A percentile compares a stretch with the other conserved stretches of the same genome.
Conservation (phyloP, 2,888 invertebrate genomes). For the Drosophila glabriapex region DNA sequence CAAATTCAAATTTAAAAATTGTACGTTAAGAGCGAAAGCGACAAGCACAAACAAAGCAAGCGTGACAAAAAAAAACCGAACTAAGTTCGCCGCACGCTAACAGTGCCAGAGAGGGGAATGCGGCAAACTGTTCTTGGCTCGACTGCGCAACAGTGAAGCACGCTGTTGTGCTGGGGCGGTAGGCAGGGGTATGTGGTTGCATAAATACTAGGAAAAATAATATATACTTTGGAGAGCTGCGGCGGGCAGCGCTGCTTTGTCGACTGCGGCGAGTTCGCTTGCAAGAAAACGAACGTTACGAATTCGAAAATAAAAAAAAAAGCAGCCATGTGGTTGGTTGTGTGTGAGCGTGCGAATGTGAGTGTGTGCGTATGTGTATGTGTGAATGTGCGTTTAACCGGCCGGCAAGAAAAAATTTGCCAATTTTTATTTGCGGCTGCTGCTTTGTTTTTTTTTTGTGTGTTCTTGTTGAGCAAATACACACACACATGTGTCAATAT, state of each 20-base stretch:
- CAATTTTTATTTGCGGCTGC: conserved; percentile 15
- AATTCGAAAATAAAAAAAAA: conserved; percentile 59
- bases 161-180: not conserved
- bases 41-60: conserved; percentile 39
- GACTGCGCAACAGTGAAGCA: conserved; percentile 12
- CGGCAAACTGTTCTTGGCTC: conserved; percentile 38
- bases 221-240: conserved; percentile 36
- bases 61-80: conserved; percentile 28
- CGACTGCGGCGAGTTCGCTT: conserved; percentile 55
- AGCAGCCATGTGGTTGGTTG: conserved; percentile 14
- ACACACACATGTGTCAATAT: conserved; percentile 2
- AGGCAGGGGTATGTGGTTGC: conserved; percentile 46
- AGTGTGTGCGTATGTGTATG: conserved; percentile 11
- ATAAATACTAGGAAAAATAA: conserved; percentile 70
- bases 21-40: conserved; percentile 59
- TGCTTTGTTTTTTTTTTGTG: conserved; percentile 16
- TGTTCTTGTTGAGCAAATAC: conserved; percentile 48
- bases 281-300: conserved; percentile 64
- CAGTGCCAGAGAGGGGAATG: conserved; percentile 14
- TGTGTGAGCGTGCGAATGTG: not conserved
- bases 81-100: conserved; percentile 16
- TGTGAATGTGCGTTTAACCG: conserved; percentile 44
- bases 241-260: conserved; percentile 52
- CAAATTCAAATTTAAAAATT: conserved; percentile 62
- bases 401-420: conserved; percentile 58